Conservation (phyloP, 2,113 vertebrate species). For the Urocolius indicus region DNA sequence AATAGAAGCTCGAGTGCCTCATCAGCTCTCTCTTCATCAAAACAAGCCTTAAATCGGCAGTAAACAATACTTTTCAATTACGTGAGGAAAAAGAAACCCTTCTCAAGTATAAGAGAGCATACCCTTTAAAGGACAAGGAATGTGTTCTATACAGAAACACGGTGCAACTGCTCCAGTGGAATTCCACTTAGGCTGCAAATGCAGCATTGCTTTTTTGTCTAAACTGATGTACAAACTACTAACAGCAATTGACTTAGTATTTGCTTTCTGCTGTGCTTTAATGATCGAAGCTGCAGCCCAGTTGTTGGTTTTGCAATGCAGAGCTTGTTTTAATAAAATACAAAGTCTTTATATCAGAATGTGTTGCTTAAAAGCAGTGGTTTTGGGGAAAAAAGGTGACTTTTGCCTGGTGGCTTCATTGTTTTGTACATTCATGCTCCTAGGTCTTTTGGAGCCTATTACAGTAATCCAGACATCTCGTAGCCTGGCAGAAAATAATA, state of each 20-base stretch:
- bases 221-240: neutral
- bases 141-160: constrained; percentile 52
- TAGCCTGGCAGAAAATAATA: too few relatives aligned
- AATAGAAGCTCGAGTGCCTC: constrained; percentile 48
- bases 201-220: neutral
- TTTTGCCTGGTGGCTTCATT: neutral
- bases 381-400: neutral
- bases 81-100: constrained; percentile 33
- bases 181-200: constrained; percentile 54
- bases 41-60: constrained; percentile 50
- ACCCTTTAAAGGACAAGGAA: constrained; percentile 78
- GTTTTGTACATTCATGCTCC: neutral
- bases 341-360: neutral
- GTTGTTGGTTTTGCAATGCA: neutral
- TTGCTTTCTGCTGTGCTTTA: neutral
- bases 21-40: constrained; percentile 32
- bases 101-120: constrained; percentile 56
- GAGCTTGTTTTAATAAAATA: neutral
- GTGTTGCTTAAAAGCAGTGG: neutral
- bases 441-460: neutral
- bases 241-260: neutral
- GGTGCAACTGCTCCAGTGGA: constrained; percentile 38
- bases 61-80: constrained; percentile 53
- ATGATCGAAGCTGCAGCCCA: neutral
- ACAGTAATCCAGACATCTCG: neutral